These are phyloP conservation scores for Speoplatyrhinus poulsoni DNA, from an alignment of 2,113 vertebrate genomes.

Conservation along the genomic window DNA sequence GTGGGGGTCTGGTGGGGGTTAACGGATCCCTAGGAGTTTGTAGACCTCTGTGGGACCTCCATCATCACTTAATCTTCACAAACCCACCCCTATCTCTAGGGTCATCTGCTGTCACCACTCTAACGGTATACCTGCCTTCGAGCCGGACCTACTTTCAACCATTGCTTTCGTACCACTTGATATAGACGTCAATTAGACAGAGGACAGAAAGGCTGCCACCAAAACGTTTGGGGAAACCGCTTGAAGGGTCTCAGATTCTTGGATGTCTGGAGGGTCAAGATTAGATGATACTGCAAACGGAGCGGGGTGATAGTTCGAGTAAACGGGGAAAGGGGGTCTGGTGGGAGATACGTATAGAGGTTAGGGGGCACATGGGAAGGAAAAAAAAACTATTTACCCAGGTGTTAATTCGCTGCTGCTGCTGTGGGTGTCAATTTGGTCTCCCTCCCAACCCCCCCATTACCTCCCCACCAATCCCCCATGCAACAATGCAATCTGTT, in stretches of 20 bases:
- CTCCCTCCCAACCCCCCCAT: background rate
- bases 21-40: slow-evolving; percentile 34
- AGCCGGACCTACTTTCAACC: slow-evolving; percentile 18
- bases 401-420: background rate
- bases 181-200: slow-evolving; percentile 34
- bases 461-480: background rate
- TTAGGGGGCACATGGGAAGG: background rate
- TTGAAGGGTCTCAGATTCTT: slow-evolving; percentile 21
- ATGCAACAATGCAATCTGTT: slow-evolving; percentile 1
- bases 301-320: background rate
- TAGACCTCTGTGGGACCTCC: slow-evolving; percentile 36
- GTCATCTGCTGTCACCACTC: slow-evolving; percentile 29
- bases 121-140: background rate
- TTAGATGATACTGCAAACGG: background rate
- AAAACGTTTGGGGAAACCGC: slow-evolving; percentile 13
- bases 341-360: slow-evolving; percentile 9
- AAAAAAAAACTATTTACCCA: background rate
- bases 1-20: slow-evolving; percentile 40
- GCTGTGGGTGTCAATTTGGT: background rate
- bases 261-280: slow-evolving; percentile 18
- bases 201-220: slow-evolving; percentile 5
- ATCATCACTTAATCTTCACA: slow-evolving; percentile 42
- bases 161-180: slow-evolving; percentile 3
- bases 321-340: background rate
- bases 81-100: slow-evolving; percentile 3